phyloP scores from a whole-genome alignment of 2,797 vertebrate genomes.

The Knipowitschia caucasica region DNA sequence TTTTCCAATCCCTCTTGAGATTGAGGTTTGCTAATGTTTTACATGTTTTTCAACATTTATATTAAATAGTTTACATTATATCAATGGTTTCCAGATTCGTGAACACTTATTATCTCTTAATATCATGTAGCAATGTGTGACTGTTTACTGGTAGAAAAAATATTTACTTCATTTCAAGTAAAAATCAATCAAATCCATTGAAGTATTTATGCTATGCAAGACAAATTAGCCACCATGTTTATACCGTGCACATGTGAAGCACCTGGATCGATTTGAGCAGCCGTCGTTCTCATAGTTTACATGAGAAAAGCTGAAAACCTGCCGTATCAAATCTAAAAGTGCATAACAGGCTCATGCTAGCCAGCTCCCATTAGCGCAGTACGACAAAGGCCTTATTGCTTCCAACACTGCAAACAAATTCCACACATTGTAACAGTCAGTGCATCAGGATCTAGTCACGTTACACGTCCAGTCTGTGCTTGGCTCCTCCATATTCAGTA shows the following conservation, averaged over 20 bases:
- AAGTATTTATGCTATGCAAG: constrained; percentile 1
- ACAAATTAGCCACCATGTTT: constrained; percentile 4
- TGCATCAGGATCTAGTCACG: constrained; percentile 57
- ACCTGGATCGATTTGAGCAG: constrained; percentile 25
- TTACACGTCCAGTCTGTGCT: constrained; percentile 52
- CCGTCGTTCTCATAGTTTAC: constrained; percentile 48
- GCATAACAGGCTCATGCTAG: constrained; percentile 46
- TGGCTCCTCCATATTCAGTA: constrained; percentile 50
- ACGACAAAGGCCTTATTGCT: constrained; percentile 53
- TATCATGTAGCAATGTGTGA: neutral
- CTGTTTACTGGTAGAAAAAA: neutral
- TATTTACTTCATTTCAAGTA: constrained; percentile 3
- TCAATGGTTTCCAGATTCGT: neutral
- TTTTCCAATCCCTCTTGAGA: too few species aligned
- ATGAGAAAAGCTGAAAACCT: constrained; percentile 42
- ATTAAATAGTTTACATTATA: neutral
- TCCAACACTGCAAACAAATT: constrained; percentile 68
- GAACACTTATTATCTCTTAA: neutral
- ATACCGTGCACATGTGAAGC: constrained; percentile 17
- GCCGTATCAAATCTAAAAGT: constrained; percentile 57
- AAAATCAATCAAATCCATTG: neutral
- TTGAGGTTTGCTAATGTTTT: neutral
- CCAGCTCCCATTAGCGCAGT: constrained; percentile 60
- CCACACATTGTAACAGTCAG: constrained; percentile 62
- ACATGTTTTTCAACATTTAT: neutral